These are phyloP conservation scores for Colletes latitarsis DNA, from an alignment of 1,140 invertebrate species.

Conservation along the genomic window DNA sequence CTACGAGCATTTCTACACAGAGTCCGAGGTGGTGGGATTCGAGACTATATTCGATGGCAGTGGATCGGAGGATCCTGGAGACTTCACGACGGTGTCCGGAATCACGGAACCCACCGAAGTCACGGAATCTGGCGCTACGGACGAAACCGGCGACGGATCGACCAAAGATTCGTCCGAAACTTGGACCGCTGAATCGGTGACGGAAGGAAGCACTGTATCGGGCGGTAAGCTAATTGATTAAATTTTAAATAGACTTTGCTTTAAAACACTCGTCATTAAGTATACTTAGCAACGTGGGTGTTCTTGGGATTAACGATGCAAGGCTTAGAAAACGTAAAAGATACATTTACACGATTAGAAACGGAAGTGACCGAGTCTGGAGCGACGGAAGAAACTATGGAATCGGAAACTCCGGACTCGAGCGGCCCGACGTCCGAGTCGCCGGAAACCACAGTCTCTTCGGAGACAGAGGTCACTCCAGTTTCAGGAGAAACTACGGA, in stretches of 20 bases:
- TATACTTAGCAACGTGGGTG: no score
- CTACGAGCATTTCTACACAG: conserved; percentile 44
- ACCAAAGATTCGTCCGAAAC: no score
- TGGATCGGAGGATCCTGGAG: conserved; percentile 62
- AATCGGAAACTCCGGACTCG: no score
- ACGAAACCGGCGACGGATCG: conserved; percentile 13
- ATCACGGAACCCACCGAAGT: conserved; percentile 44
- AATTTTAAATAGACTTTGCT: not conserved
- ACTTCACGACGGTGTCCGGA: conserved; percentile 26
- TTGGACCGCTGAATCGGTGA: not conserved
- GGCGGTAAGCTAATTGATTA: not conserved
- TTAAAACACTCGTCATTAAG: no score
- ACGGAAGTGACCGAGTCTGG: conserved; percentile 25
- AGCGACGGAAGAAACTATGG: conserved; percentile 24
- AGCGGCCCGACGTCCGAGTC: no score
- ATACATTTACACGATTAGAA: not conserved
- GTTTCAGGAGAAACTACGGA: conserved; percentile 65
- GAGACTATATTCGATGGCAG: conserved; percentile 70
- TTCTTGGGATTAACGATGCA: no score
- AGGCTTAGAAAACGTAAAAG: no score
- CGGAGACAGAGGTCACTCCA: conserved; percentile 28
- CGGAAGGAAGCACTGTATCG: conserved; percentile 16
- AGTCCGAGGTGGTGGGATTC: not conserved
- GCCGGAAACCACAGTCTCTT: not conserved
- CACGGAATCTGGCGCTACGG: conserved; percentile 24